Evolutionary conservation across 2,797 vertebrate species (phyloP).

Genomic region (Iguana delicatissima): DNA sequence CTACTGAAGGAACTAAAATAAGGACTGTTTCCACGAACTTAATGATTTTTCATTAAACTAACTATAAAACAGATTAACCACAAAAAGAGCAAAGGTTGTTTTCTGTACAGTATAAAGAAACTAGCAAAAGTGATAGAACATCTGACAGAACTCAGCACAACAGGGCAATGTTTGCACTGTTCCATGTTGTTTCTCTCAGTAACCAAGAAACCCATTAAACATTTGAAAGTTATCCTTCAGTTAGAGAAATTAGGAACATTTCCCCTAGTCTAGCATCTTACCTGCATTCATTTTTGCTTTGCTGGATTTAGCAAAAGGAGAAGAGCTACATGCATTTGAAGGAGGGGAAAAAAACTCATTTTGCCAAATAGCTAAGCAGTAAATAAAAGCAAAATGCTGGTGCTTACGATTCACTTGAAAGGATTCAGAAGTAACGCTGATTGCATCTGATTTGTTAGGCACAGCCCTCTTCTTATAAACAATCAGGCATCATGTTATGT

Average conservation of each 20-base stretch:
- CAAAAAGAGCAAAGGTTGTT: slow-evolving; percentile 46
- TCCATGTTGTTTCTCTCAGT: slow-evolving; percentile 38
- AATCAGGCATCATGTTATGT: not conserved
- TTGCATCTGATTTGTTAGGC: rapidly evolving
- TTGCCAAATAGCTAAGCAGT: slow-evolving; percentile 43
- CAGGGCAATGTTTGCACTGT: slow-evolving; percentile 33
- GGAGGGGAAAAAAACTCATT: slow-evolving; percentile 49
- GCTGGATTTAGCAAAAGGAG: slow-evolving; percentile 47
- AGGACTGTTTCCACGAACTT: not conserved
- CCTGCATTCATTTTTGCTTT: slow-evolving; percentile 48
- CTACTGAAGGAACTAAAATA: rapidly evolving
- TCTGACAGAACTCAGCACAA: slow-evolving; percentile 42
- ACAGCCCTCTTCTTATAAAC: not conserved
- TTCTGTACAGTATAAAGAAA: slow-evolving; percentile 32
- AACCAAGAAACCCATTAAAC: slow-evolving; percentile 49
- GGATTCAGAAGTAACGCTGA: slow-evolving; percentile 26
- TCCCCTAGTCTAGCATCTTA: slow-evolving; percentile 59
- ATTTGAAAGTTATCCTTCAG: slow-evolving; percentile 51
- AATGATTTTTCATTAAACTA: slow-evolving; percentile 48
- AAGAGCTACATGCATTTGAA: slow-evolving; percentile 56
- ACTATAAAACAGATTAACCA: slow-evolving; percentile 44
- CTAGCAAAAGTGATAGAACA: slow-evolving; percentile 34
- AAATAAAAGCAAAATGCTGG: slow-evolving; percentile 40
- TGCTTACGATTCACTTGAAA: slow-evolving; percentile 36
- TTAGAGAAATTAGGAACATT: slow-evolving; percentile 27